Evolutionary conservation across 1,140 invertebrate genomes (phyloP).

Genomic region (Andrena cerasifolii): DNA sequence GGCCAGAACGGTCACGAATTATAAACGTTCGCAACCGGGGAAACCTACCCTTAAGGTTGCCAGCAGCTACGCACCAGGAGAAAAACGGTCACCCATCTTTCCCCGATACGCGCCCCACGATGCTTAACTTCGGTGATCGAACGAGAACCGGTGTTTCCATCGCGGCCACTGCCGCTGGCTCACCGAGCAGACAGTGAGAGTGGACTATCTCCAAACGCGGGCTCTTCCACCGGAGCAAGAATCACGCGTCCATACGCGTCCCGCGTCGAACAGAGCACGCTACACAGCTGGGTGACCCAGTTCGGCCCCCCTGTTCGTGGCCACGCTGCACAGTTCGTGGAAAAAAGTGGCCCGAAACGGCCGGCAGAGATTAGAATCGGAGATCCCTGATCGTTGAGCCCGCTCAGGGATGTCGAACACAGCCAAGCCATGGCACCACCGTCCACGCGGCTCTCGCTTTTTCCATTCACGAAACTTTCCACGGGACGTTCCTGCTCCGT

Average conservation of each 20-base stretch:
- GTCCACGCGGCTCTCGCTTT: background rate
- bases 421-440: no score
- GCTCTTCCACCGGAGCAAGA: conserved; percentile 23
- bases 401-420: background rate
- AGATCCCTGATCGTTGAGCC: background rate
- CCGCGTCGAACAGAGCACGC: background rate
- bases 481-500: background rate
- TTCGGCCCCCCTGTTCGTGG: background rate
- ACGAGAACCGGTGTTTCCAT: no score
- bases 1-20: no score
- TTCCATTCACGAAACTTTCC: background rate
- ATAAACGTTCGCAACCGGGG: no score
- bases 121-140: no score
- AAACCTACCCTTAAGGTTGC: no score
- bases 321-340: background rate
- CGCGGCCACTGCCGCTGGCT: no score
- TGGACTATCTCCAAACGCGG: conserved; percentile 43
- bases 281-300: background rate
- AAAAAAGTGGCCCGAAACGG: conserved; percentile 13
- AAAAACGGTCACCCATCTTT: no score
- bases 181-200: conserved; percentile 61
- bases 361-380: conserved; percentile 13
- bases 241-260: conserved; percentile 5
- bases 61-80: no score
- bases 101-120: no score